Percentiles rank a stretch among this genome's conserved stretches.
These are phyloP conservation scores for Bombyx huttoni DNA, from an alignment of 2,888 invertebrate genomes.

Conservation along the genomic window DNA sequence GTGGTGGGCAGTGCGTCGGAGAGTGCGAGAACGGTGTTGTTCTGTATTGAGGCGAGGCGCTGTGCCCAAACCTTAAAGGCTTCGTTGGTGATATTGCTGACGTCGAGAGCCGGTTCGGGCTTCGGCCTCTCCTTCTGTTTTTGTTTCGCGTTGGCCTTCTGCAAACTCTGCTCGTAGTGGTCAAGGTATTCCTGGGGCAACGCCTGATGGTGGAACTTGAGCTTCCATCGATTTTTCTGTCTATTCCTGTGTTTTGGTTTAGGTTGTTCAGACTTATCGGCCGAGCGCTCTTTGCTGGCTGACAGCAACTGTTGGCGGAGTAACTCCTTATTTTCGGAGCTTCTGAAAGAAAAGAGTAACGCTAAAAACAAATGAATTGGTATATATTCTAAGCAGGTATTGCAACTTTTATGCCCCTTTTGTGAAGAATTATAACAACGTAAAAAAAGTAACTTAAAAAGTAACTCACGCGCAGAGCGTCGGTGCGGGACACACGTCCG, in stretches of 20 bases:
- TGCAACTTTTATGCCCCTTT: no score
- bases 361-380: no score
- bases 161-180: conserved; percentile 82
- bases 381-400: no score
- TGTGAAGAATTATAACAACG: no score
- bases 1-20: conserved; percentile 7
- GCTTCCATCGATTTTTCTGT: conserved; percentile 79
- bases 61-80: conserved; percentile 83
- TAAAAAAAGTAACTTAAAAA: not conserved
- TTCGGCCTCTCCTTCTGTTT: conserved; percentile 45
- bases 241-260: conserved; percentile 55
- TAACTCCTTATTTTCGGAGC: conserved; percentile 57
- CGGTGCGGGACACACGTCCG: conserved; percentile 55
- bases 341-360: conserved; percentile 30
- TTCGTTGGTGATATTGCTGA: conserved; percentile 70
- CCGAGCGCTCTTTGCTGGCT: conserved; percentile 47
- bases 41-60: conserved; percentile 80
- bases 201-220: conserved; percentile 86
- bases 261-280: conserved; percentile 37
- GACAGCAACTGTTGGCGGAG: conserved; percentile 57
- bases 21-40: conserved; percentile 46
- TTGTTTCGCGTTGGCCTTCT: conserved; percentile 57
- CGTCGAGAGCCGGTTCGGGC: conserved; percentile 43
- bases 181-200: conserved; percentile 83
- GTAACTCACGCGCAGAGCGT: conserved; percentile 19